These are phyloP conservation scores for Eonycteris spelaea DNA, from an alignment of 2,113 vertebrate genomes.

Conservation along the genomic window DNA sequence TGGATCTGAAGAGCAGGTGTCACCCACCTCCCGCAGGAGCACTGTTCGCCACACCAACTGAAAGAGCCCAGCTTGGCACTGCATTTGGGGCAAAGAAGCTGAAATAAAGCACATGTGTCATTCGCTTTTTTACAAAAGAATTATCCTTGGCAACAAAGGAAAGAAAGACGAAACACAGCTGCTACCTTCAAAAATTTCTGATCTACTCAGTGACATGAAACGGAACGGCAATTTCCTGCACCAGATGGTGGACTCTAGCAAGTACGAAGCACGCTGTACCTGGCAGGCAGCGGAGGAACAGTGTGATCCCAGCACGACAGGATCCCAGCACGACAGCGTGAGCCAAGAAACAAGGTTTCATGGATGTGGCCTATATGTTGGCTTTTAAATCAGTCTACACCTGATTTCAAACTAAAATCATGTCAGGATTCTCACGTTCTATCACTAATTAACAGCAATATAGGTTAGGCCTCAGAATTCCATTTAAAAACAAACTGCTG, in stretches of 20 bases:
- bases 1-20: conserved; percentile 96
- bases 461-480: not conserved
- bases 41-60: conserved; percentile 94
- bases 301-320: not conserved
- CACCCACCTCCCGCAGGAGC: conserved; percentile 96
- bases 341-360: not conserved
- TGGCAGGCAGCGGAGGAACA: not conserved
- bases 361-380: not conserved
- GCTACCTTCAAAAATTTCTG: not conserved
- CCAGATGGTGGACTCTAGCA: not conserved
- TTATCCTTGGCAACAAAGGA: not conserved
- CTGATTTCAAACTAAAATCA: not conserved
- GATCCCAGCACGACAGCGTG: too few species aligned
- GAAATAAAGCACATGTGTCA: conserved; percentile 49
- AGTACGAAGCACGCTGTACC: not conserved
- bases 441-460: not conserved
- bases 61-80: conserved; percentile 93
- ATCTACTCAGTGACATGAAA: not conserved
- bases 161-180: not conserved
- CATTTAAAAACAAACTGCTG: not conserved
- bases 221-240: not conserved
- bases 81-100: conserved; percentile 97
- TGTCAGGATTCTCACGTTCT: not conserved
- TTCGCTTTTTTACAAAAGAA: not conserved
- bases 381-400: not conserved